A percentile compares a stretch with the other conserved stretches of the same genome.
Conservation (phyloP, 2,797 vertebrate genomes). For the Sebastes itinus region DNA sequence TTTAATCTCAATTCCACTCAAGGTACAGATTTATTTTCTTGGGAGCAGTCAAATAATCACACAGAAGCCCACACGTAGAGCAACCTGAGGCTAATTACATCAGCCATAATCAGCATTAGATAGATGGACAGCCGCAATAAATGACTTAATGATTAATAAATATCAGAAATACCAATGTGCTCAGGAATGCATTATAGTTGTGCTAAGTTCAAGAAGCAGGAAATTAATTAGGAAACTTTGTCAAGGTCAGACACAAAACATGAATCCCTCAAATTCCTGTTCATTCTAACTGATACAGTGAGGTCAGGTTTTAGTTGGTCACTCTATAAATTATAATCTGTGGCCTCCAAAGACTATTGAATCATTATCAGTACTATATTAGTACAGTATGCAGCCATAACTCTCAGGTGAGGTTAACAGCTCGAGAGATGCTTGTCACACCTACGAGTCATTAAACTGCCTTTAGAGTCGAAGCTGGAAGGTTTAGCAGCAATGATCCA, state of each 20-base stretch:
- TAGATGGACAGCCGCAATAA: neutral
- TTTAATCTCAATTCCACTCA: neutral
- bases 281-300: neutral
- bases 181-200: neutral
- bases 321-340: no score
- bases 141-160: neutral
- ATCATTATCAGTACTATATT: neutral
- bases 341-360: neutral
- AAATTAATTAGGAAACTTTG: neutral
- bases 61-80: neutral
- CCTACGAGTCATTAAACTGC: neutral
- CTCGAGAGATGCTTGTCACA: neutral
- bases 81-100: slow-evolving; percentile 11
- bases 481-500: slow-evolving; percentile 25
- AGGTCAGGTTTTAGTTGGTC: neutral
- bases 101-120: neutral
- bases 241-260: neutral
- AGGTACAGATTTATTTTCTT: slow-evolving; percentile 8
- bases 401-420: neutral
- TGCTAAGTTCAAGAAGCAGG: neutral
- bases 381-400: neutral
- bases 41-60: neutral
- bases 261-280: neutral
- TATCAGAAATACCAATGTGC: neutral
- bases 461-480: neutral